Percentiles rank a stretch among this genome's conserved stretches.
Evolutionary conservation across 2,113 vertebrate genomes (phyloP).

Genomic region (Erinaceus europaeus): DNA sequence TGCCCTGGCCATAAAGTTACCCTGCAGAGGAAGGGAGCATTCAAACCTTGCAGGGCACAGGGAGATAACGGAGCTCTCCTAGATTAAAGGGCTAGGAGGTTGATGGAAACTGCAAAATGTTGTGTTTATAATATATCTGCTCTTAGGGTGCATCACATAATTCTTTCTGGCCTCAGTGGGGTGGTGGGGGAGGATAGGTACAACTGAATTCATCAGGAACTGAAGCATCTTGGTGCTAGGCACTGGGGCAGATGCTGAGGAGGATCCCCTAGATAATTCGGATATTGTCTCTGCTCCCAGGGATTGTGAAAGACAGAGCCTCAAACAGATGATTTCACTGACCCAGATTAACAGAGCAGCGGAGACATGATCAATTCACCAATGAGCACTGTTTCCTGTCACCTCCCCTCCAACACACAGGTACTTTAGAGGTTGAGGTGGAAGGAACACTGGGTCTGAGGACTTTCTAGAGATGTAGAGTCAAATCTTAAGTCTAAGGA

Average conservation of each 20-base stretch:
- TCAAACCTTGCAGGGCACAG: not conserved
- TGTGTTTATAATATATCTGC: not conserved
- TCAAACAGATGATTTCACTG: rapidly evolving
- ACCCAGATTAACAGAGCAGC: rapidly evolving
- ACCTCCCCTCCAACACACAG: no score
- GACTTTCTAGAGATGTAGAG: no score
- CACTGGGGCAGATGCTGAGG: not conserved
- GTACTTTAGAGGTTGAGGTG: no score
- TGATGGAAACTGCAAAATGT: not conserved
- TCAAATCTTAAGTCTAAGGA: no score
- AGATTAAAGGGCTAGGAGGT: not conserved
- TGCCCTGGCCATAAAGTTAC: not conserved
- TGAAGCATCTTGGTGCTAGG: not conserved
- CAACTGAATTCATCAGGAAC: not conserved
- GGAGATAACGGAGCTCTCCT: not conserved
- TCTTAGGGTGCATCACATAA: not conserved
- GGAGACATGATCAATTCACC: rapidly evolving
- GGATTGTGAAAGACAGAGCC: not conserved
- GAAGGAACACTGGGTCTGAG: no score
- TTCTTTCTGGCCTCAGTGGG: not conserved
- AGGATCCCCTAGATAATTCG: not conserved
- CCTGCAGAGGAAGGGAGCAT: not conserved
- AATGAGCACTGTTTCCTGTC: not conserved
- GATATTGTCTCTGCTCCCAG: not conserved
- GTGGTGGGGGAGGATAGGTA: not conserved